Base-by-base conservation (phyloP, 2,888 invertebrate genomes). In the Brachycybe producta region DNA sequence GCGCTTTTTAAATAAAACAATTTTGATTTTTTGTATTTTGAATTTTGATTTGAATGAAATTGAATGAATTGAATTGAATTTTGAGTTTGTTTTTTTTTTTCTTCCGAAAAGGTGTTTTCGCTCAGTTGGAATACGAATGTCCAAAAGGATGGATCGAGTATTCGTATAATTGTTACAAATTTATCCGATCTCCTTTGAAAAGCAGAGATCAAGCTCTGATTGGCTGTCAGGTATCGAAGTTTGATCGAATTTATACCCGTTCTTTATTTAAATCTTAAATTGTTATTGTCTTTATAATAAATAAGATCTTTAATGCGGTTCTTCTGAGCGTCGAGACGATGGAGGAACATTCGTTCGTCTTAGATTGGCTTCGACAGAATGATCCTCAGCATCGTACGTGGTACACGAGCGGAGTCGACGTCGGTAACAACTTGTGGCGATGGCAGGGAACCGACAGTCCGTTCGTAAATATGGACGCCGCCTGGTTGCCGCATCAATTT, bases 301-400 rank as follows among this genome's bases (percentile, higher is more conserved):
- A 41, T 57, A 81, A 71, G 82, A 84, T 0, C 83, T 59, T 57
- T 45, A 58, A 82, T 61, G 78, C 86, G 1, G 85, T 90, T 63
- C 69, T 92, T 47, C 72, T 83, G 0, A 79, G 84, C 55, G 76
- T 94, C 5, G 84, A 84, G 62, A 79, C 74, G 50, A 71, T 80
- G 3, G 86, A 86, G 53, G 92, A 94, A 65, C 90, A 92, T 70
- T 77, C 82, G 0, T 94, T 91, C 63, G 73, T 94, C 35, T 73
- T 86, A 5, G 77, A 84, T 56, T 81, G 84, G 62, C 68, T 95
- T n/a, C 78, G 82, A 61, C 72, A 76, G 61, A 73, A 84, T 60
- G 91, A 92, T 68, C 85, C 86, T 13, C 84, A 84, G 57, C 86
- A 85, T 64, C 76, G 84, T 52, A 75, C 78, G 4, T 94, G 91